phyloP scores from a whole-genome alignment of 2,797 vertebrate genomes.

The Erpetoichthys calabaricus region DNA sequence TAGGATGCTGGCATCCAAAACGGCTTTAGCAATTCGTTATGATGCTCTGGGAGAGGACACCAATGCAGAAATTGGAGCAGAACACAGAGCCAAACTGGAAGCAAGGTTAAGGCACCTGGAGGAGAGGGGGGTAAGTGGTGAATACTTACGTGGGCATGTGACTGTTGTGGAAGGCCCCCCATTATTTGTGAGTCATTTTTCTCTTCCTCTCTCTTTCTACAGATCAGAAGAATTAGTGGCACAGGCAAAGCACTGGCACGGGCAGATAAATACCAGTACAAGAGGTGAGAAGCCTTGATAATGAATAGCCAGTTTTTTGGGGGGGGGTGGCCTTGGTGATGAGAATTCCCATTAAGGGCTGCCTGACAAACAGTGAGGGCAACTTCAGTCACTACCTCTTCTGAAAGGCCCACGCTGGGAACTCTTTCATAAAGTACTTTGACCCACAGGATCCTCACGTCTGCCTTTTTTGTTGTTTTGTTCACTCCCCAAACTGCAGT shows the following conservation, averaged over 20 bases:
- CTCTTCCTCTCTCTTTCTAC: constrained; percentile 2
- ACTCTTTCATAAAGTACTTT: constrained; percentile 14
- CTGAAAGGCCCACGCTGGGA: background rate
- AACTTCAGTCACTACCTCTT: background rate
- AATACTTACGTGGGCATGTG: background rate
- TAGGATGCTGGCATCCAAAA: constrained; percentile 89
- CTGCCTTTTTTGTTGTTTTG: background rate
- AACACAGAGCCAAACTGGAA: constrained; percentile 88
- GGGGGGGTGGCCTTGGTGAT: background rate
- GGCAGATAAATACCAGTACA: constrained; percentile 89
- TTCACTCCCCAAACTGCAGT: constrained; percentile 34
- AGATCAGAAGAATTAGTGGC: constrained; percentile 89
- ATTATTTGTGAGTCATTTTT: constrained; percentile 12
- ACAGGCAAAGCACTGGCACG: constrained; percentile 83
- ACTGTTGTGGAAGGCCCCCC: background rate
- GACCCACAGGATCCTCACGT: constrained; percentile 15
- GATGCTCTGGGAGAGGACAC: constrained; percentile 89
- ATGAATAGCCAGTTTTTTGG: background rate
- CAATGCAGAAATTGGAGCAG: constrained; percentile 77
- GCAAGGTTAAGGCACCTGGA: constrained; percentile 73
- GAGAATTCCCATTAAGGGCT: background rate
- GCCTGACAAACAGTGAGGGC: constrained; percentile 3
- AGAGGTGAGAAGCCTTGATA: constrained; percentile 54
- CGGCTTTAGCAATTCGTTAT: constrained; percentile 78
- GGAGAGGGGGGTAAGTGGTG: constrained; percentile 75